Evolutionary conservation across 1,140 invertebrate genomes (phyloP), one percentile per base, ranked within the genome.

Genomic region (Brachionus koreanus): DNA sequence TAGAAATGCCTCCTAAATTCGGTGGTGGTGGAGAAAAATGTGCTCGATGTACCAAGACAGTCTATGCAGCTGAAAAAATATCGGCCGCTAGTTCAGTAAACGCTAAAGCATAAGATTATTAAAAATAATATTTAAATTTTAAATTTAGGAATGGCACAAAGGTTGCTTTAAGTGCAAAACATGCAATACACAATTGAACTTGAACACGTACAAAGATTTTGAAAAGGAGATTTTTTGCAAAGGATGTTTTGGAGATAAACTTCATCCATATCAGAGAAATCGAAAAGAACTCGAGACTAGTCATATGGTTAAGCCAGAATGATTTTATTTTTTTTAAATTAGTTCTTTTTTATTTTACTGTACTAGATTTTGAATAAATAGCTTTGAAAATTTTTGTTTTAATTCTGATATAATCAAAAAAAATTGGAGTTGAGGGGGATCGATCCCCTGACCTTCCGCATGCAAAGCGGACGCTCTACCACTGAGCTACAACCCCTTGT

Each of bases 31-130:
- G 82, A 33, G 82, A 83, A 67, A 76, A 76, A 43, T 99, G 97
- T 92, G 96, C 96, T 83, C 96, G 97, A 90, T 99, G 97, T 92
- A 92, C 93, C 87, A 98, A 98, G 91, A 95, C 95, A 82, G 97
- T 99, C 61, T 99, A 99, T 89, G 96, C 96, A 84, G 97, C 97
- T 76, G 97, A 99, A 90, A 96, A 98, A 89, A 93, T 82, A 5
- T 19, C 65, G 16, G 82, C 82, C 4, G 63, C 46, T n/a, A 82
- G 67, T 42, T 52, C 33, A 19, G 79, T 82, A 52, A 5, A 29
- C 25, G 19, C 0, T 16, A 25, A 61, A 57, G 7, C 0, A 7
- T 65, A 3, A n/a, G 52, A 77, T 35, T 5, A 77, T 19, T 57
- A 19, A 23, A 74, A 74, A 5, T 6, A 49, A 5, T 3, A 29